Evolutionary conservation across 1,140 invertebrate species (phyloP).

Genomic region (Drosophila sp.): DNA sequence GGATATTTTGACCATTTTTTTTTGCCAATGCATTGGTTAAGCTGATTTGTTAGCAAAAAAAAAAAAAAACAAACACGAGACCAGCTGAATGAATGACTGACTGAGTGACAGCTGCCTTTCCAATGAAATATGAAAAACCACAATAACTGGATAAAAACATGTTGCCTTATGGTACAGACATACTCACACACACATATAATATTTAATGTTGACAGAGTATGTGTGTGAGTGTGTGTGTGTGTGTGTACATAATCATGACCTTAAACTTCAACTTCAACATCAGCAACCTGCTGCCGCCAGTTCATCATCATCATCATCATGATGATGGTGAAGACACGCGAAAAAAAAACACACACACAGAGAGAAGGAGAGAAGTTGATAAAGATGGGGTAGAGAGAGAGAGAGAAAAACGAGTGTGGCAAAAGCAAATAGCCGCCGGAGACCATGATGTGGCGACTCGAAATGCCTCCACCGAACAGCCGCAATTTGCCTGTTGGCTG

Average conservation of each 20-base stretch:
- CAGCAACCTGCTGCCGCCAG: conserved; percentile 24
- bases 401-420: conserved; percentile 17
- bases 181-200: conserved; percentile 2
- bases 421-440: conserved; percentile 52
- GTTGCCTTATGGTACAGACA: conserved; percentile 47
- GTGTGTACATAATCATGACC: conserved; percentile 60
- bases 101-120: conserved; percentile 42
- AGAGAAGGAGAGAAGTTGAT: conserved; percentile 13
- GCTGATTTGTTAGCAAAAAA: conserved; percentile 56
- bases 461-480: neutral
- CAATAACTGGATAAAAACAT: conserved; percentile 36
- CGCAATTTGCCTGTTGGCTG: neutral
- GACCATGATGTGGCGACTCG: conserved; percentile 2
- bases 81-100: conserved; percentile 5
- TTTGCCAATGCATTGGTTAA: conserved; percentile 28
- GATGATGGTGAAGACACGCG: conserved; percentile 47
- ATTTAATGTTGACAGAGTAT: conserved; percentile 56
- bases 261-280: conserved; percentile 69
- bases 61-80: conserved; percentile 6
- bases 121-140: conserved; percentile 28
- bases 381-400: conserved; percentile 4
- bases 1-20: conserved; percentile 4
- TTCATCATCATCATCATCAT: conserved; percentile 21
- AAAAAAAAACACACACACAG: conserved; percentile 30
- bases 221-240: conserved; percentile 28